Conservation (phyloP, 2,888 invertebrate species). For the Trachelus tabidus region DNA sequence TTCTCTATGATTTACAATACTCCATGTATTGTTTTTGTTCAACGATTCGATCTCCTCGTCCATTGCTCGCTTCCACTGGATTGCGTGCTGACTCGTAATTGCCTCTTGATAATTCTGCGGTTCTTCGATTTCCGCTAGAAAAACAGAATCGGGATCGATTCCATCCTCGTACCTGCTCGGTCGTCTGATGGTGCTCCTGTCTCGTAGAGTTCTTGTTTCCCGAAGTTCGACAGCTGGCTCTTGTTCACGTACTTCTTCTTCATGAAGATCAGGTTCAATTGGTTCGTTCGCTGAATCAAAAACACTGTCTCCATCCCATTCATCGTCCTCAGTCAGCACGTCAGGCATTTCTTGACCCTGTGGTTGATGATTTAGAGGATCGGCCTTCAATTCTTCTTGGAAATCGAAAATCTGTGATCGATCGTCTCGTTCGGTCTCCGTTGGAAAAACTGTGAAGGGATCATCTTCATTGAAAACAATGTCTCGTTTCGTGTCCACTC, state of each 20-base stretch:
- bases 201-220: not conserved
- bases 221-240: not conserved
- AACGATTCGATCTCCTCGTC: conserved; percentile 22
- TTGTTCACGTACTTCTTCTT: not conserved
- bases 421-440: not conserved
- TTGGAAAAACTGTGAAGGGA: not conserved
- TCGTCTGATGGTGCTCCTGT: not conserved
- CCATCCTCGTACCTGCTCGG: not conserved
- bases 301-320: not conserved
- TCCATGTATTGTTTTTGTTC: conserved; percentile 14
- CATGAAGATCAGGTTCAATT: not conserved
- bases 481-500: conserved; percentile 19
- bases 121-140: conserved; percentile 3
- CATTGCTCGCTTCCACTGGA: conserved; percentile 28
- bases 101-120: conserved; percentile 19
- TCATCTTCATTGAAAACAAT: conserved; percentile 21
- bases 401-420: not conserved
- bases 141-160: not conserved
- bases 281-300: not conserved
- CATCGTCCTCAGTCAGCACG: not conserved
- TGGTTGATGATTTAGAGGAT: not conserved
- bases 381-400: not conserved
- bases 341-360: not conserved
- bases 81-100: not conserved
- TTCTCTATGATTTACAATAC: not conserved